Base-by-base conservation (phyloP, 2,888 invertebrate genomes). In the Teleogryllus oceanicus region DNA sequence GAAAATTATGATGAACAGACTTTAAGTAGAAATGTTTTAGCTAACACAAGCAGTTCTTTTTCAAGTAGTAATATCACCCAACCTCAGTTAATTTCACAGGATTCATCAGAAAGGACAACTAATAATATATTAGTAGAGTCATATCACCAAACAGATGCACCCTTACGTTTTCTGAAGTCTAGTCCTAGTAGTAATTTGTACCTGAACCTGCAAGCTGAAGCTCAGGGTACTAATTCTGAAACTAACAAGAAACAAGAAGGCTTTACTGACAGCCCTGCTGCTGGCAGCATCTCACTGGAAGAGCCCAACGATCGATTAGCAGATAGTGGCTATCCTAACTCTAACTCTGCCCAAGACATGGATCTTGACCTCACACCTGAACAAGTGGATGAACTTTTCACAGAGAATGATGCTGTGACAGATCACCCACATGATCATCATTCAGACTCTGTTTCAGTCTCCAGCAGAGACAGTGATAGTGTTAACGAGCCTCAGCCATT, bases 281-380 rank as follows among this genome's bases (percentile, higher is more conserved):
- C 74, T 21, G 78, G 79, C 49, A 80, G 80, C 50, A 77, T n/a
- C 21, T 79, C 79, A 74, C 50, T 79, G 5, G 80, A 80, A n/a
- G 80, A 80, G 21, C 79, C 77, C 50, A 80, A 80, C 51, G 79
- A 79, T 37, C 76, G 74, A n/a, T 77, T 77, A 18, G 77, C 85
- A 83, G 87, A 87, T 79, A 86, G 86, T 49, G 86, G 86, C 2
- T 86, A 86, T 81, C 86, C 86, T 11, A 86, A 86, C 80, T 85
- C 86, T 1, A 84, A 84, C 21, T 85, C 86, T 2, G 85, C 83
- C 5, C 86, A 84, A 49, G 86, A 86, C 75, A 85, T 85, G 84
- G 82, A 20, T 85, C 85, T 18, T 83, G 84, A 80, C 81, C 82
- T 11, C 84, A 84, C 84, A 1, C 84, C 84, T 18, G 84, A 84